Evolutionary conservation across 2,888 invertebrate species (phyloP).

Genomic region (Prosopocoilus inquinatus): DNA sequence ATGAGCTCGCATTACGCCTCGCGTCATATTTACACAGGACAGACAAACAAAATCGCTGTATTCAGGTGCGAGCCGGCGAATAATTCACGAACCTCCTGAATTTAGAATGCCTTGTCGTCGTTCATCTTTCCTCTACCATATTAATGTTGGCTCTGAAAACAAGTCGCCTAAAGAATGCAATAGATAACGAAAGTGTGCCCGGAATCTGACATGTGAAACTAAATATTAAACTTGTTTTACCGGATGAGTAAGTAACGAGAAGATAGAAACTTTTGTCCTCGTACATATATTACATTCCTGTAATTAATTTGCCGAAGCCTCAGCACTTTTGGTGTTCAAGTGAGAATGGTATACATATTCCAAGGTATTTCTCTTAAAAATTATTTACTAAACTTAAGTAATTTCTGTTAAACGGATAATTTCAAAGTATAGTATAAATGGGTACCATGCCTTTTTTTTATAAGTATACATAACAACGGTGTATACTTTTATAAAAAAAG

Average conservation of each 20-base stretch:
- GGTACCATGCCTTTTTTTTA: no score
- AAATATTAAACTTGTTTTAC: slow-evolving; percentile 25
- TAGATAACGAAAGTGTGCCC: slow-evolving; percentile 31
- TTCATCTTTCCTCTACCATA: slow-evolving; percentile 27
- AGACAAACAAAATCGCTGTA: slow-evolving; percentile 7
- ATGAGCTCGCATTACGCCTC: neutral
- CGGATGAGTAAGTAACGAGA: slow-evolving; percentile 22
- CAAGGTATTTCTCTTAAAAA: no score
- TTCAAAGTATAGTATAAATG: no score
- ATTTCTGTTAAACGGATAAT: no score
- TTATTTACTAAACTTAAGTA: no score
- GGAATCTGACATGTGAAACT: slow-evolving; percentile 27
- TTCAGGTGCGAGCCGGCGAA: slow-evolving; percentile 5
- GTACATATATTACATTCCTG: neutral
- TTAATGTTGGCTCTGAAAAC: slow-evolving; percentile 9
- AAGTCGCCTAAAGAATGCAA: slow-evolving; percentile 24
- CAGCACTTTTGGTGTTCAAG: no score
- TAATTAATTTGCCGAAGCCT: no score
- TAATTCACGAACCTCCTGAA: slow-evolving; percentile 19
- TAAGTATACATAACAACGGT: no score
- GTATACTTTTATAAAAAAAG: no score
- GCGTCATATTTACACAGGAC: slow-evolving; percentile 10
- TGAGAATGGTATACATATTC: no score
- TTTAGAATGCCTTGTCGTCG: slow-evolving; percentile 29
- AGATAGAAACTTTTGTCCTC: neutral